Evolutionary conservation across 1,140 invertebrate species (phyloP), one percentile per base, ranked within the genome.

Genomic region (Drosophila nikananu): DNA sequence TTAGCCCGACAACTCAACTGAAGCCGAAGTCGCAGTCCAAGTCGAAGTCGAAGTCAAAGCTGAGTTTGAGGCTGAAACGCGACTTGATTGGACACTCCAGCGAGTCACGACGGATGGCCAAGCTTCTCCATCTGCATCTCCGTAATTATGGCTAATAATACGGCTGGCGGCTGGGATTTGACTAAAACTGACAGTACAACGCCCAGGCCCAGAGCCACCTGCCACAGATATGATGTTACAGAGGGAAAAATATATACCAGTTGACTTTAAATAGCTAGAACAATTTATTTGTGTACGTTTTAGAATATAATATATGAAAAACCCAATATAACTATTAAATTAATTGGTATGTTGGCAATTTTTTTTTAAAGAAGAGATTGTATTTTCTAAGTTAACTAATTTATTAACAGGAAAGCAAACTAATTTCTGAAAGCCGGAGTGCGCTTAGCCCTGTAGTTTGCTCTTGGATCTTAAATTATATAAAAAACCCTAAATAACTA

Each of bases 141-240:
- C 76, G 72, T 82, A 90, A 90, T 90, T 90, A 90, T 86, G 79
- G 86, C 82, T 90, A 90, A 90, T 90, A 90, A 90, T 86, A 90
- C 77, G 90, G 79, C 86, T 76, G 65, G 80, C 76, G 76, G 86
- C 86, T 86, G 74, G 66, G 80, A 86, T 86, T 91, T 90, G 86
- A 86, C 81, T 91, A 90, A 89, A 90, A 74, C 86, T 90, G 86
- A 89, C 86, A 90, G 86, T 77, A 81, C 80, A 89, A 90, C 83
- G 67, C 67, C 57, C 77, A 52, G 27, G 57, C 65, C 75, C 54
- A 61, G 27, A 61, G 64, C 54, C 59, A 81, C 61, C 51, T 74
- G 49, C 61, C 78, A 67, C 21, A 59, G 19, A 41, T 68, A 30
- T 66, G 54, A 57, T 52, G 51, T 57, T 57, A 71, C 67, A 30